These are phyloP conservation scores for Dascillus cervinus DNA, from an alignment of 2,888 invertebrate species.

Conservation along the genomic window DNA sequence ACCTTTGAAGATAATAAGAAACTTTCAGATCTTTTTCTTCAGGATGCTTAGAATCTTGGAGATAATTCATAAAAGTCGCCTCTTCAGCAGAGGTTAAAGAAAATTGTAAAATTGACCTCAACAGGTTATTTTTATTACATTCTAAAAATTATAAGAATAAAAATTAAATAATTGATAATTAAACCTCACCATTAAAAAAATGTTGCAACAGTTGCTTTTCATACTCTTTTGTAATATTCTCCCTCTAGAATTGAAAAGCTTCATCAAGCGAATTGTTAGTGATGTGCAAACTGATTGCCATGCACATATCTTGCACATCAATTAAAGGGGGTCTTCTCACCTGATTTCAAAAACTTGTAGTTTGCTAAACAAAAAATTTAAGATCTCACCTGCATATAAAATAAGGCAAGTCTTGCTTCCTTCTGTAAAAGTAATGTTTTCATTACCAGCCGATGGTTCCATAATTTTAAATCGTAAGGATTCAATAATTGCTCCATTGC, in stretches of 20 bases:
- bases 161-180: too few relatives aligned
- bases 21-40: constrained; percentile 59
- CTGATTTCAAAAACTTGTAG: too few relatives aligned
- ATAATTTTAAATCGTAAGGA: constrained; percentile 53
- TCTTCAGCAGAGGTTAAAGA: constrained; percentile 59
- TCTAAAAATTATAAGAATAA: too few relatives aligned
- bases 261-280: constrained; percentile 57
- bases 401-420: constrained; percentile 61
- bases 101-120: constrained; percentile 55
- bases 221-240: constrained; percentile 45
- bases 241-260: constrained; percentile 57
- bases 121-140: constrained; percentile 48
- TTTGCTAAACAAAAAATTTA: constrained; percentile 41
- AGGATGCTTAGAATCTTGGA: constrained; percentile 47
- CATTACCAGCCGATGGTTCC: constrained; percentile 67
- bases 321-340: constrained; percentile 35
- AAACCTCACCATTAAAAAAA: constrained; percentile 58
- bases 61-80: constrained; percentile 56
- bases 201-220: constrained; percentile 49
- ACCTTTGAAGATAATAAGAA: constrained; percentile 60
- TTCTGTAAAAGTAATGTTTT: constrained; percentile 59
- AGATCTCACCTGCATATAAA: constrained; percentile 53
- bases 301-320: constrained; percentile 44
- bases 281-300: constrained; percentile 53
- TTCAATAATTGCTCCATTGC: constrained; percentile 59